Evolutionary conservation across 2,888 invertebrate species (phyloP), one percentile per base, ranked within the genome.

Genomic region (Lepeophtheirus nordmannii): DNA sequence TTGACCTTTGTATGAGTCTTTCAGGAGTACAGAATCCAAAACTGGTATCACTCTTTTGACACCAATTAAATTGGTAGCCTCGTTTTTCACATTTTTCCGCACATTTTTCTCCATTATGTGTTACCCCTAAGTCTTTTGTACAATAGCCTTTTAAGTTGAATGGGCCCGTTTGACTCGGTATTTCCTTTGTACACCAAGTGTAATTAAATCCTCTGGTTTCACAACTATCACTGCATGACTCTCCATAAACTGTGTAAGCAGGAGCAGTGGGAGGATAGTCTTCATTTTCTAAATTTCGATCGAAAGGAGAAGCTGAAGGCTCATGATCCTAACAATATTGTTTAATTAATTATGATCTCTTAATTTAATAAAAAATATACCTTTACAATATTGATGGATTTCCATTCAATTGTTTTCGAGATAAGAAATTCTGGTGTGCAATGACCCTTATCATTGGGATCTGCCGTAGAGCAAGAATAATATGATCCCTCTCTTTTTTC

Each of bases 171-270:
- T 46, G 53, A 46, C 53, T 46, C 17, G 53, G 53, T 2, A 46
- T 46, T 46, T 46, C 53, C 53, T 46, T 46, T 14, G 53, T 46
- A 17, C 53, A 46, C 53, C 53, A 46, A 3, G 53, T 46, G 8
- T 46, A 46, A 8, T 14, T 46, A 17, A 5, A 8, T 46, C 53
- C 53, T 17, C 53, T 46, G 8, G 53, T n/a, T 17, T 46, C 53
- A 46, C 53, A 46, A 3, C 53, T 46, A 17, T 46, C 53, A 46
- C 53, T 46, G 53, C 53, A 46, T 3, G 53, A 8, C 53, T 46
- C 53, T n/a, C 53, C 53, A 46, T 46, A 46, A n/a, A 46, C 17
- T 46, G 53, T 46, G 8, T 46, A 46, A n/a, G n/a, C 53, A n/a
- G 53, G 53, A 46, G 53, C 53, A 17, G 17, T 17, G 53, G n/a